These are phyloP conservation scores for Pseudotriccus pelzelni DNA, from an alignment of 2,797 vertebrate species.

Conservation along the genomic window DNA sequence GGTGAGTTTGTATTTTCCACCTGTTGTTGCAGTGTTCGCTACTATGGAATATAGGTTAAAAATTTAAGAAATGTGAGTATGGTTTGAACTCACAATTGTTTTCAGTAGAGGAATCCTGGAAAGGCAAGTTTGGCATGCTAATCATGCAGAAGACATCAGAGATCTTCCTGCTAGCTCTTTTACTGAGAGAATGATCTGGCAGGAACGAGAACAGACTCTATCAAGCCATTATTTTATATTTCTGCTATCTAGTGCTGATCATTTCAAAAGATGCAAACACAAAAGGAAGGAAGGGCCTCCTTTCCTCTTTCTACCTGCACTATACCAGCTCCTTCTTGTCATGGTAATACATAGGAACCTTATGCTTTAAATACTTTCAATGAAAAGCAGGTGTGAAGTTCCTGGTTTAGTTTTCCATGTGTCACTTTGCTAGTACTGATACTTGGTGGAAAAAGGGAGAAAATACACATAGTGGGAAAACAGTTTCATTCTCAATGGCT, in stretches of 20 bases:
- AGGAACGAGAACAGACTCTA: neutral
- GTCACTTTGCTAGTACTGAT: neutral
- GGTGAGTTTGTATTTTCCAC: neutral
- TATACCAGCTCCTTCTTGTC: neutral
- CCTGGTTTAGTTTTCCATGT: neutral
- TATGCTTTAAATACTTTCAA: neutral
- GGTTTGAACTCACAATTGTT: neutral
- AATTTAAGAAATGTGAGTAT: neutral
- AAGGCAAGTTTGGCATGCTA: neutral
- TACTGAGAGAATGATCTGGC: neutral
- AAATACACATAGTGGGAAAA: neutral
- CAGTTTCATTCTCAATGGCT: neutral
- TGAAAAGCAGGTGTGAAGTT: neutral
- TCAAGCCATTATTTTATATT: neutral
- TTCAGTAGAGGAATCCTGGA: neutral
- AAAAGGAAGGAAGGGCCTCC: neutral
- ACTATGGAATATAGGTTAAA: neutral
- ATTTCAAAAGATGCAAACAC: neutral
- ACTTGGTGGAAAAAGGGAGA: neutral
- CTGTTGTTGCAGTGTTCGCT: rapidly evolving
- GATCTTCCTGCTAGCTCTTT: neutral
- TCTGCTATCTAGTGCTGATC: neutral
- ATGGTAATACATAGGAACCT: neutral
- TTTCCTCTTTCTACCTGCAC: neutral
- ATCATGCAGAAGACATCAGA: neutral